Base-by-base conservation (phyloP, 2,113 vertebrate genomes). In the Phylloscopus trochilus region DNA sequence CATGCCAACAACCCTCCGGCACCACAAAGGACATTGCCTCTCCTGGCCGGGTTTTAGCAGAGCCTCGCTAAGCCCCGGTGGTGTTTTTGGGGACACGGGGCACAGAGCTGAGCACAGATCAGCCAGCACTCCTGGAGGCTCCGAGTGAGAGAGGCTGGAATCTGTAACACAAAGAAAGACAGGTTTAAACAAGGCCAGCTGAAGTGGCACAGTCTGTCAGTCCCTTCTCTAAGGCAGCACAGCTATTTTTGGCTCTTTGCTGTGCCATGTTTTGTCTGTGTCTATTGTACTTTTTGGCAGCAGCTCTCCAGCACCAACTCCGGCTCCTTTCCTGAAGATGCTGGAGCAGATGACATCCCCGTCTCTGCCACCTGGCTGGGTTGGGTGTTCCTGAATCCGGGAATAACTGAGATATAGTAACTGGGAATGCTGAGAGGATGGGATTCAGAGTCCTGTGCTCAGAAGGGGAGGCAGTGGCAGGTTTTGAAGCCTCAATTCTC, bases 1-100 rank as follows among this genome's bases (percentile, higher is more conserved):
- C 90, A 90, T 92, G 93, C 82, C 93, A 94, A 96, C 96, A 70
- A 2, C 51, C 66, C 89, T 9, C 13, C 17, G 17, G 92, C 93
- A 3, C 9, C 69, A 20, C 82, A 47, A 5, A 49, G 70, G 24
- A 26, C 47, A 28, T 33, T 37, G 62, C 68, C 73, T 41, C 66
- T 77, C 37, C 88, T 7, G 47, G 24, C 43, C 79, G 8, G 92
- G 52, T 33, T 77, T 87, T 93, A 90, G 56, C 85, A 19, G 12
- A 1, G 63, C 70, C 86, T 58, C 26, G 90, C 75, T 83, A 91
- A 93, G 64, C 9, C 0, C 75, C 23, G 58, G 0, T 26, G 28
- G 0, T 73, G 60, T 0, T 55, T 31, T 15, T 28, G 75, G 72
- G 83, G 46, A 30, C 55, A 23, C 1, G 0, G 52, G 46, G 53